Evolutionary conservation across 2,113 vertebrate species (phyloP).

Genomic region (Tylochromis polylepis): DNA sequence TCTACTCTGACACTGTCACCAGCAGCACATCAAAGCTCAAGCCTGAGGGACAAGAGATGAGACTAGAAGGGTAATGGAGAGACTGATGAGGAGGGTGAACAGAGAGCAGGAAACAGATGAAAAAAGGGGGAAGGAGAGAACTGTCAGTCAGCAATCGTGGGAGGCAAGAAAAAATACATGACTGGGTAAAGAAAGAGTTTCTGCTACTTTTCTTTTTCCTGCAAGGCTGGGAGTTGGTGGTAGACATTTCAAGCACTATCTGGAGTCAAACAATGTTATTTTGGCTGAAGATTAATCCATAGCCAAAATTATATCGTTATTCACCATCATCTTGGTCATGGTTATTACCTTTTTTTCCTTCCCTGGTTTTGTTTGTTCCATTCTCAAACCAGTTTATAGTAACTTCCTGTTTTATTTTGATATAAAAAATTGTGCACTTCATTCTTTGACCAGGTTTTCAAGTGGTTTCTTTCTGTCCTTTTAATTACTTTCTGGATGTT

Average conservation of each 20-base stretch:
- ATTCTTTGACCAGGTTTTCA: no score
- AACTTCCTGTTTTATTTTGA: background rate
- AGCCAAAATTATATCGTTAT: background rate
- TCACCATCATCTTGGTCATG: background rate
- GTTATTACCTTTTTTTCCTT: background rate
- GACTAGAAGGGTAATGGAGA: slow-evolving; percentile 41
- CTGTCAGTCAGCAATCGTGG: slow-evolving; percentile 16
- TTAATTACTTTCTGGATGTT: no score
- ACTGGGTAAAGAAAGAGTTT: background rate
- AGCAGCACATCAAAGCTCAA: background rate
- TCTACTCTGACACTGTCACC: background rate
- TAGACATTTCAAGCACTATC: background rate
- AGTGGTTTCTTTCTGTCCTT: no score
- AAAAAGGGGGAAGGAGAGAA: slow-evolving; percentile 1
- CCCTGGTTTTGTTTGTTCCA: background rate
- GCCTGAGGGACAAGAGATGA: slow-evolving; percentile 8
- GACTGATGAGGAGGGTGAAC: slow-evolving; percentile 26
- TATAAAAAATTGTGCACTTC: background rate
- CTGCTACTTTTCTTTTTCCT: background rate
- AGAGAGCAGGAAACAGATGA: slow-evolving; percentile 8
- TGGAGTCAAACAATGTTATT: background rate
- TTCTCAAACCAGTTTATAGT: background rate
- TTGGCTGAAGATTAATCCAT: background rate
- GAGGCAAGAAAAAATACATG: background rate
- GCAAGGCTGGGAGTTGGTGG: background rate